Evolutionary conservation across 2,888 invertebrate genomes (phyloP), one percentile per base, ranked within the genome.

Genomic region (Metalampra italica): DNA sequence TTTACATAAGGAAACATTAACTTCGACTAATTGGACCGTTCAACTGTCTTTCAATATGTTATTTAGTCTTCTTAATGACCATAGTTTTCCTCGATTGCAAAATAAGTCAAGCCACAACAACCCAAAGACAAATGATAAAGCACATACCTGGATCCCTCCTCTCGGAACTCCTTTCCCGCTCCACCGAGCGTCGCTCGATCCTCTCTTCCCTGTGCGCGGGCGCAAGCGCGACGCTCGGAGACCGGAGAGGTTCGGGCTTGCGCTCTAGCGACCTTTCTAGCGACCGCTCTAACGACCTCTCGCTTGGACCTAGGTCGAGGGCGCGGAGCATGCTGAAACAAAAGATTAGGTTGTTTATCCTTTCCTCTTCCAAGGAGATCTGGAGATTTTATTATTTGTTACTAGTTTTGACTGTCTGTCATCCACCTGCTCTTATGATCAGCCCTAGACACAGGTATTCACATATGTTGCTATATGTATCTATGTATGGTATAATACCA

Each of bases 261-360:
- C 82, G 90, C 71, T 79, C 83, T 8, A 36, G 30, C 15, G 40
- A 15, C 7, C 46, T 36, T 38, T 59, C 52, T 64, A 62, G 50
- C 64, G 44, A 47, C 9, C 68, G 82, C 68, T 66, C 76, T 47
- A 68, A 57, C 34, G 69, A 63, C 9, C 46, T 40, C 43, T 59
- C 52, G 78, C 80, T 66, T 87, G 81, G 49, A 76, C 77, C 50
- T 42, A 84, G 91, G 77, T 97, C 96, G 66, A 95, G 92, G 45
- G 96, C 94, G 75, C 95, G 93, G 69, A 95, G 90, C 74, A 95
- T 92, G 82, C 94, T 94, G 91, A 1, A 90, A 80, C 15, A 39
- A 39, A 39, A 14, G 4, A 37, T 7, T 11, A 4, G 37, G 7
- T 34, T 7, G 34, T 34, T 11, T 11, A 11, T 34, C 2, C 11